Conservation (phyloP, 2,113 vertebrate species). For the Glaucidium brasilianum region DNA sequence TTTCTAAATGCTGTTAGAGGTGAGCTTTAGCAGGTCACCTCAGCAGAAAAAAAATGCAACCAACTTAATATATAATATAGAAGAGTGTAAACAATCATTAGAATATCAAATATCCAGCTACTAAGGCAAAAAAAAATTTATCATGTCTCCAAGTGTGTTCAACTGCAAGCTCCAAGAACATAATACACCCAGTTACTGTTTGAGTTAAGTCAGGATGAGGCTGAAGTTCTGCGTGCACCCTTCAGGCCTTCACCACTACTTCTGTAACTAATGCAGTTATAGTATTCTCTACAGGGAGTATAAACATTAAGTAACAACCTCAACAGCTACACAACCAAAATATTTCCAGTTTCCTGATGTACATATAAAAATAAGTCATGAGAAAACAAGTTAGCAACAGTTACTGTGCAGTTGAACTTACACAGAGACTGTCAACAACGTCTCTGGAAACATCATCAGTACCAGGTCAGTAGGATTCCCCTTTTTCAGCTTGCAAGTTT, state of each 20-base stretch:
- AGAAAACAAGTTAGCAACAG: rapidly evolving
- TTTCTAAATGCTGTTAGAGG: background rate
- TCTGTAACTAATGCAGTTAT: background rate
- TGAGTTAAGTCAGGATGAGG: background rate
- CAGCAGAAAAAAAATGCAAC: background rate
- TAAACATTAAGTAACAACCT: background rate
- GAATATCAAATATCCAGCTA: background rate
- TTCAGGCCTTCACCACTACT: rapidly evolving
- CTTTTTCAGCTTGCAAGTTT: background rate
- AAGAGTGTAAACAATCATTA: background rate
- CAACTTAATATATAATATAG: rapidly evolving
- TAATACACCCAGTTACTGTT: rapidly evolving
- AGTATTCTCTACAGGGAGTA: background rate
- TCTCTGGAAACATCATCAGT: background rate
- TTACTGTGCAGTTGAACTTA: background rate
- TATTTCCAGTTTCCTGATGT: background rate
- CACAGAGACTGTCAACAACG: rapidly evolving
- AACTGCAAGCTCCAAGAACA: background rate
- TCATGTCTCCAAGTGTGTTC: rapidly evolving
- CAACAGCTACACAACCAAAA: background rate
- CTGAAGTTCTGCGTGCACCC: background rate
- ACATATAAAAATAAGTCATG: background rate
- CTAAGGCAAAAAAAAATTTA: background rate
- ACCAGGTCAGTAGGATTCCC: background rate
- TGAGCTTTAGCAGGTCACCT: background rate